Evolutionary conservation across 37 sponge, comb jelly and placozoan species (phyloP).

Genomic region (Petrosia ficiformis): DNA sequence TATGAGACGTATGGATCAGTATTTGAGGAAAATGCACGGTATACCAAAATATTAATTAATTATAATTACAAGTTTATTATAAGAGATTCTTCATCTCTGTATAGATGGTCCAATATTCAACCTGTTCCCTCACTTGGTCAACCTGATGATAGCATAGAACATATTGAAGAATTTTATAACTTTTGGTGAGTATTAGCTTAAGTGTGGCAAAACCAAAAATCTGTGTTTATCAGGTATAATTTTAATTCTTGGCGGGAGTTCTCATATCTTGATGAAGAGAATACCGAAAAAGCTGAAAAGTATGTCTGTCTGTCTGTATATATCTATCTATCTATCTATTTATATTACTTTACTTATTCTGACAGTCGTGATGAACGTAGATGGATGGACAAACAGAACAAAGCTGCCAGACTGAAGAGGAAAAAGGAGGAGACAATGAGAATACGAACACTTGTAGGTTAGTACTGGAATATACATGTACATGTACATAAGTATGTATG

Average conservation of each 20-base stretch:
- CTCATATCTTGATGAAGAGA: conserved; percentile 94
- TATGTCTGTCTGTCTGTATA: conserved; percentile 11
- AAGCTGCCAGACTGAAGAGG: conserved; percentile 70
- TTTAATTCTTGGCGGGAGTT: conserved; percentile 97
- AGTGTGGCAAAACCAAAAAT: background rate
- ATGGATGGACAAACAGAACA: conserved; percentile 96
- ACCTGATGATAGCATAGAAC: conserved; percentile 36
- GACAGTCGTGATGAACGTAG: conserved; percentile 90
- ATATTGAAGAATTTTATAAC: conserved; percentile 83
- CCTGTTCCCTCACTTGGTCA: conserved; percentile 86
- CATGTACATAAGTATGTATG: background rate
- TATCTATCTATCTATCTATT: background rate
- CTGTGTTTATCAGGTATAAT: conserved; percentile 60
- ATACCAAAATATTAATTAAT: background rate
- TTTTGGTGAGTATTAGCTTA: conserved; percentile 70
- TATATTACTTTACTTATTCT: background rate
- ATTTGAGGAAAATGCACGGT: conserved; percentile 76
- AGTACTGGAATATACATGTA: background rate
- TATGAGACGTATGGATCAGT: conserved; percentile 75
- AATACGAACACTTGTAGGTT: conserved; percentile 80
- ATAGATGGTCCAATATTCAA: conserved; percentile 75
- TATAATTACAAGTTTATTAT: background rate
- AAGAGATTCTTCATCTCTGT: background rate
- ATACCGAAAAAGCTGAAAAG: conserved; percentile 88
- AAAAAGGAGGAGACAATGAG: conserved; percentile 85